Base-by-base conservation (phyloP, 2,113 vertebrate species). In the Paralichthys olivaceus region DNA sequence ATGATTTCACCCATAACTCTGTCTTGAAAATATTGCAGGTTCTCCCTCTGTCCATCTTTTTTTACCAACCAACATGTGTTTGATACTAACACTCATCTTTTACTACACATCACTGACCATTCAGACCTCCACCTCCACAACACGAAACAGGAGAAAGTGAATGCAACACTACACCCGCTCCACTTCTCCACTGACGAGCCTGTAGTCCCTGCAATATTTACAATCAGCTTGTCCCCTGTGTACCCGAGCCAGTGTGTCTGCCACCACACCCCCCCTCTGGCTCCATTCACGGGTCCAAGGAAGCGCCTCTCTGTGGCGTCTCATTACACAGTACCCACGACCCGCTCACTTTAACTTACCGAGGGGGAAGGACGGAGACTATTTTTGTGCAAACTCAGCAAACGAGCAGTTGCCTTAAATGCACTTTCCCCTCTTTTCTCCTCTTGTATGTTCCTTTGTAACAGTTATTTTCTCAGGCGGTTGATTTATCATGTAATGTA, bases 361-460 rank as follows among this genome's bases (percentile, higher is more conserved):
- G 9, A 57, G 71, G 80, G 28, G 81, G 79, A 84, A 70, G 7
- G 80, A 81, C 59, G 61, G 58, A 86, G 69, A 75, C 75, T 78
- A 72, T 81, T 85, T 85, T 78, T 74, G 87, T 88, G 88, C 84
- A 84, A 87, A 86, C 84, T 89, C 84, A 77, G 76, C 84, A 85
- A 69, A 83, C 83, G 29, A 87, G 80, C 83, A 89, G 86, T 91
- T 87, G 90, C 90, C 90, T 91, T 92, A 92, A 91, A 93, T 82
- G 75, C 77, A 75, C 82, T 75, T 61, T 58, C 75, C 66, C n/a
- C 60, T 1, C 20, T 55, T 19, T 54, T 29, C 28, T 47, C 53
- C 53, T 15, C 68, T 64, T 63, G 43, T 75, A 72, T 59, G 40
- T 79, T 81, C 43, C 62, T 65, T 80, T 81, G 59, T 80, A 56